phyloP scores from a whole-genome alignment of 2,797 vertebrate species.

The Botia kubotai region DNA sequence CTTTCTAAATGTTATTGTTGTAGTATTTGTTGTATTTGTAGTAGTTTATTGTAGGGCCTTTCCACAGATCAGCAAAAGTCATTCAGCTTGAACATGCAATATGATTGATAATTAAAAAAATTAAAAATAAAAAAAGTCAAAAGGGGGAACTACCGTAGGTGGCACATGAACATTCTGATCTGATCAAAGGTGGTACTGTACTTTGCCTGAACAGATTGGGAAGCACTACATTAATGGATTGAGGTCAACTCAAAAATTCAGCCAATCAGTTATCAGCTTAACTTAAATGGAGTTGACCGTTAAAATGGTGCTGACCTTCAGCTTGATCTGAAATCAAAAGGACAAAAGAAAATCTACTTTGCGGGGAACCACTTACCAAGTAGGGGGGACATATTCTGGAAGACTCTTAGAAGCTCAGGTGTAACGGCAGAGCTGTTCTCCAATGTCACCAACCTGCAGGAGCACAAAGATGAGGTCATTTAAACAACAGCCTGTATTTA shows the following conservation, averaged over 20 bases:
- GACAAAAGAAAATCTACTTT: neutral
- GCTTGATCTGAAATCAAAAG: neutral
- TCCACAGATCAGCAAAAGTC: no score
- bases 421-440: slow-evolving; percentile 92
- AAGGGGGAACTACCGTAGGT: neutral
- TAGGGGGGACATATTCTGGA: slow-evolving; percentile 96
- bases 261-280: slow-evolving; percentile 14
- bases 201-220: neutral
- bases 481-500: slow-evolving; percentile 26
- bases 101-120: no score
- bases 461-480: slow-evolving; percentile 32
- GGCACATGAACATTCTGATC: neutral
- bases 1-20: no score
- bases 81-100: no score
- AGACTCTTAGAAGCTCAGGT: slow-evolving; percentile 92
- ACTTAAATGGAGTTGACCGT: neutral
- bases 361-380: slow-evolving; percentile 82
- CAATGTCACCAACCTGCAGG: slow-evolving; percentile 92
- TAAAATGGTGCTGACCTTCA: neutral
- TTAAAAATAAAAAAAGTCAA: no score
- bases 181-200: neutral
- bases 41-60: no score
- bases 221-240: neutral
- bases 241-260: slow-evolving; percentile 1
- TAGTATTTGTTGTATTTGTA: no score